These are phyloP conservation scores for Circaetus cinerascens DNA, from an alignment of 2,113 vertebrate genomes.

Conservation along the genomic window DNA sequence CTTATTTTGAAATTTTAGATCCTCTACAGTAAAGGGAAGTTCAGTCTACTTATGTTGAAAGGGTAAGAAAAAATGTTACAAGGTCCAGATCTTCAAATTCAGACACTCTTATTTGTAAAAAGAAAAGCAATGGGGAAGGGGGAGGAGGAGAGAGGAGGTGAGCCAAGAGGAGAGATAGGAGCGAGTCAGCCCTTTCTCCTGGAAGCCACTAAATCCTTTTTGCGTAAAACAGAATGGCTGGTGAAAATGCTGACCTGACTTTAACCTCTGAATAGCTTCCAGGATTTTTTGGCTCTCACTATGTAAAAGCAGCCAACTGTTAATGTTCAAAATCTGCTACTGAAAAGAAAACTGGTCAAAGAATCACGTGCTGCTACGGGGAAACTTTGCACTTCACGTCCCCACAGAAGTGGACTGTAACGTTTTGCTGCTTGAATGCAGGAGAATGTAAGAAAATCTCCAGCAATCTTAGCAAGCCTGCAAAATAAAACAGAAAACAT, in stretches of 20 bases:
- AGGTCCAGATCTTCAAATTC: not conserved
- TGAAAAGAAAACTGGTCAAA: not conserved
- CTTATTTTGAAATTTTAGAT: not conserved
- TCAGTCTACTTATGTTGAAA: not conserved
- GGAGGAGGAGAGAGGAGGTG: not conserved
- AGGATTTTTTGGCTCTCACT: not conserved
- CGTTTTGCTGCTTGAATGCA: not conserved
- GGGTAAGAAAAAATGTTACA: not conserved
- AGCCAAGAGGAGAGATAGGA: not conserved
- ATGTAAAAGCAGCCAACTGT: not conserved
- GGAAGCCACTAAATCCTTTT: not conserved
- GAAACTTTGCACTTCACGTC: not conserved
- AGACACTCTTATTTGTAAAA: not conserved
- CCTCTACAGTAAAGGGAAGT: not conserved
- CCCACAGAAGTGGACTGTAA: not conserved
- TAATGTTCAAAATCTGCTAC: constrained; percentile 10
- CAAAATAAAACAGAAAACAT: not conserved
- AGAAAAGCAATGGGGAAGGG: not conserved
- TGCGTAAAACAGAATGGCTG: not conserved
- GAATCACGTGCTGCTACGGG: not conserved
- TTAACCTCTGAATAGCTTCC: constrained; percentile 25
- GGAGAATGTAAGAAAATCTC: not conserved
- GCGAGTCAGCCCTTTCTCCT: not conserved
- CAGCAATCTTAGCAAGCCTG: not conserved
- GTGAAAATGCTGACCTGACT: constrained; percentile 25